Conservation (phyloP, 2,888 invertebrate species). For the Drosophila putrida region DNA sequence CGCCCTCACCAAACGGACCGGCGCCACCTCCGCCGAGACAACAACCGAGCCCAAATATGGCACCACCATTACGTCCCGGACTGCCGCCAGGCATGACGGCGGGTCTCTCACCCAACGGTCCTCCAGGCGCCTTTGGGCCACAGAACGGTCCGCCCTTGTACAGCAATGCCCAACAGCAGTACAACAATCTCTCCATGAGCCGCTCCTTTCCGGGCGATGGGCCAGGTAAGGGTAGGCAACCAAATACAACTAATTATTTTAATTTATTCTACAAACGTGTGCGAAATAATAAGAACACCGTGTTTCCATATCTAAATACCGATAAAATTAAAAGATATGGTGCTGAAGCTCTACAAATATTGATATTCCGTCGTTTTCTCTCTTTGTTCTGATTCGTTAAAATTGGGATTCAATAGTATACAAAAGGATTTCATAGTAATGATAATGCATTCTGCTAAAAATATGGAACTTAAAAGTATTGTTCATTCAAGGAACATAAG, state of each 20-base stretch:
- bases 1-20: constrained; percentile 82
- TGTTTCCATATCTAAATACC: too few species aligned
- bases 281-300: too few species aligned
- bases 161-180: constrained; percentile 83
- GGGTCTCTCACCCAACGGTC: constrained; percentile 83
- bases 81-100: constrained; percentile 84
- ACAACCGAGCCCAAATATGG: constrained; percentile 85
- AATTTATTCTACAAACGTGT: neutral
- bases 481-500: too few species aligned
- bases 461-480: too few species aligned
- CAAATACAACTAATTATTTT: neutral
- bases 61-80: constrained; percentile 84
- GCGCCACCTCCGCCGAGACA: constrained; percentile 84
- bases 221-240: constrained; percentile 79
- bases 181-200: constrained; percentile 84
- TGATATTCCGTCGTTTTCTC: too few species aligned
- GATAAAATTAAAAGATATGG: too few species aligned
- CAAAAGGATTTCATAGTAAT: too few species aligned
- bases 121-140: constrained; percentile 79
- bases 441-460: too few species aligned
- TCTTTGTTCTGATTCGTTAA: too few species aligned
- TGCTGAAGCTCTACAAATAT: too few species aligned
- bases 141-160: constrained; percentile 85
- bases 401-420: too few species aligned
- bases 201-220: constrained; percentile 83